Conservation (phyloP, 2,797 vertebrate genomes). For the Karalla daura region DNA sequence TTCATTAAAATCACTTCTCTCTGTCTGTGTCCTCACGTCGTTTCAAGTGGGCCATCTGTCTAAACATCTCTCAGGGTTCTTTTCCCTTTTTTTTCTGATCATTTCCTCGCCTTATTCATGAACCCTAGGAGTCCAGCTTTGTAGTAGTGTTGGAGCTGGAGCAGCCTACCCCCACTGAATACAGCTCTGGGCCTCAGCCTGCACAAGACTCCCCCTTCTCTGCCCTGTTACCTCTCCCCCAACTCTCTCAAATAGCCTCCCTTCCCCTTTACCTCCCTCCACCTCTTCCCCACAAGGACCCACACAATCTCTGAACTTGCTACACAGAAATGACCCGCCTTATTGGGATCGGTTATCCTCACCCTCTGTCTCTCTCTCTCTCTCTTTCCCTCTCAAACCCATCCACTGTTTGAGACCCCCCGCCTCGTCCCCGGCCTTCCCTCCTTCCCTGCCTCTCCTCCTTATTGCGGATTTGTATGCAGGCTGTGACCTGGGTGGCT, state of each 20-base stretch:
- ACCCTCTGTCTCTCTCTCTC: slow-evolving; percentile 60
- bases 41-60: slow-evolving; percentile 99
- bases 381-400: slow-evolving; percentile 63
- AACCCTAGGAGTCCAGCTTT: slow-evolving; percentile 99
- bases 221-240: slow-evolving; percentile 57
- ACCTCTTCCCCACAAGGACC: slow-evolving; percentile 66
- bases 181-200: slow-evolving; percentile 87
- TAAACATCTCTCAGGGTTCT: slow-evolving; percentile 96
- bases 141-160: slow-evolving; percentile 94
- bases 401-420: slow-evolving; percentile 69
- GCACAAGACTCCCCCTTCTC: slow-evolving; percentile 84
- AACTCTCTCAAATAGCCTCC: slow-evolving; percentile 67
- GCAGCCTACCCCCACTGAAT: slow-evolving; percentile 95
- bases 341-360: slow-evolving; percentile 76
- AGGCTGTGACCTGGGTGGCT: slow-evolving; percentile 94
- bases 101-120: slow-evolving; percentile 99
- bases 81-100: slow-evolving; percentile 97
- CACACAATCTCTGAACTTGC: slow-evolving; percentile 74
- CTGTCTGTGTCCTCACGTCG: slow-evolving; percentile 89
- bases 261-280: slow-evolving; percentile 62
- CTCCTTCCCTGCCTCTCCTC: slow-evolving; percentile 70
- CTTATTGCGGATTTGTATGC: slow-evolving; percentile 96
- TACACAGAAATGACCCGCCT: slow-evolving; percentile 75
- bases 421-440: slow-evolving; percentile 56
- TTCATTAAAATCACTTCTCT: slow-evolving; percentile 93